Evolutionary conservation across 2,888 invertebrate genomes (phyloP), one percentile per base, ranked within the genome.

Genomic region (Xestia sexstrigata): DNA sequence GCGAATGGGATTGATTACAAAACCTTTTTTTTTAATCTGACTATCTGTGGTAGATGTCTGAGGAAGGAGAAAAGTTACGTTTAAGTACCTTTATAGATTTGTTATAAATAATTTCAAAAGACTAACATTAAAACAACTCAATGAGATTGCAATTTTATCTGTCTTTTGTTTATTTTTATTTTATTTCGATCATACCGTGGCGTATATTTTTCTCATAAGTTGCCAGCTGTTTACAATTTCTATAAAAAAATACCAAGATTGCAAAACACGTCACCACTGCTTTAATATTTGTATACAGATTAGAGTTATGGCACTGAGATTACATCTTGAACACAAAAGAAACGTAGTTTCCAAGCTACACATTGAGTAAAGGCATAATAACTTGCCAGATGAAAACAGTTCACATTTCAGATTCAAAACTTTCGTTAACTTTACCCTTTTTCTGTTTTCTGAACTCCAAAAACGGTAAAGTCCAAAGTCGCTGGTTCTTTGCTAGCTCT

Each of bases 391-490:
- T 15, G 8, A 23, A 17, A 60, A 66, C n/a, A 66, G 7, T 68
- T 86, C 69, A 85, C 39, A 69, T 55, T 70, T 73, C 79, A 0
- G 49, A 60, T 75, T 85, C 77, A 58, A 82, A 86, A 77, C 78
- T 72, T 58, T 78, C 60, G 13, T 87, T 84, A 13, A 84, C 63
- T 71, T 78, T 42, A 8, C 71, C 78, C 6, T 58, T 76, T 30
- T 77, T 87, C 30, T 70, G 71, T 67, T 80, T 85, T 45, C 77
- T 87, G 42, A 72, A 76, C 52, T 83, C 85, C 70, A 87, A 70
- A 30, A 78, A 87, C 0, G 91, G 88, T 23, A 91, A 55, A 13
- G 86, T 85, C 82, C 89, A 91, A 60, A 90, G 80, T 13, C 77
- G 83, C 23, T 84, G 83, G 60, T 87, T 87, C 30, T 71, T 85